Percentiles rank a stretch among this genome's conserved stretches.
phyloP scores from a whole-genome alignment of 2,888 invertebrate genomes.

The Laspeyria flexula region DNA sequence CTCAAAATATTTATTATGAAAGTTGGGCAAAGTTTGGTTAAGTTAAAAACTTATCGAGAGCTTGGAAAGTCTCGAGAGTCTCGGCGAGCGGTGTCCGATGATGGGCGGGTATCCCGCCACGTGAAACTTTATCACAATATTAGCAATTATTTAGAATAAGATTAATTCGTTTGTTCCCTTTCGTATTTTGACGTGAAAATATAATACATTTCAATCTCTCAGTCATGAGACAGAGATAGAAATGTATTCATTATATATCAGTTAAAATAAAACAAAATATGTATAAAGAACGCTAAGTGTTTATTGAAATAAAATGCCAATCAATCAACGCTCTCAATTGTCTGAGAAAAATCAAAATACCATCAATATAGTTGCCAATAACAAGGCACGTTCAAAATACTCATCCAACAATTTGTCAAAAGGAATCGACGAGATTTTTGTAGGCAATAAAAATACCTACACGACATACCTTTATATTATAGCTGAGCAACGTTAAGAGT shows the following conservation, averaged over 20 bases:
- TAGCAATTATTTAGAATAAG: background rate
- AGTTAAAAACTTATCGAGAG: slow-evolving; percentile 8
- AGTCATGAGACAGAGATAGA: no score
- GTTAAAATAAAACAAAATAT: no score
- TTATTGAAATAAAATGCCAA: no score
- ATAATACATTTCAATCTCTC: no score
- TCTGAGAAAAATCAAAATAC: background rate
- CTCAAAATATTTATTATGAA: slow-evolving; percentile 11
- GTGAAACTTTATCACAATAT: background rate
- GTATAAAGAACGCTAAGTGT: no score
- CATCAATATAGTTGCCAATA: background rate
- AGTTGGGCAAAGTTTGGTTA: background rate
- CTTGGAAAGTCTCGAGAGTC: slow-evolving; percentile 1
- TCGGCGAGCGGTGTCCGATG: background rate
- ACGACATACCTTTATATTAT: background rate
- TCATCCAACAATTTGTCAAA: no score
- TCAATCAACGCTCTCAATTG: no score
- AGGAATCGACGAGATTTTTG: background rate
- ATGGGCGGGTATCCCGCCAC: background rate
- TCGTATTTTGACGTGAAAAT: background rate
- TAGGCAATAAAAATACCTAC: background rate
- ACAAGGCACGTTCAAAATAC: background rate
- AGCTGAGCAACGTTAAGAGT: slow-evolving; percentile 3
- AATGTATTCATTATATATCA: no score
- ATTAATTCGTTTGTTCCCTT: background rate